Base-by-base conservation (phyloP, 2,113 vertebrate genomes). In the Antennarius striatus region DNA sequence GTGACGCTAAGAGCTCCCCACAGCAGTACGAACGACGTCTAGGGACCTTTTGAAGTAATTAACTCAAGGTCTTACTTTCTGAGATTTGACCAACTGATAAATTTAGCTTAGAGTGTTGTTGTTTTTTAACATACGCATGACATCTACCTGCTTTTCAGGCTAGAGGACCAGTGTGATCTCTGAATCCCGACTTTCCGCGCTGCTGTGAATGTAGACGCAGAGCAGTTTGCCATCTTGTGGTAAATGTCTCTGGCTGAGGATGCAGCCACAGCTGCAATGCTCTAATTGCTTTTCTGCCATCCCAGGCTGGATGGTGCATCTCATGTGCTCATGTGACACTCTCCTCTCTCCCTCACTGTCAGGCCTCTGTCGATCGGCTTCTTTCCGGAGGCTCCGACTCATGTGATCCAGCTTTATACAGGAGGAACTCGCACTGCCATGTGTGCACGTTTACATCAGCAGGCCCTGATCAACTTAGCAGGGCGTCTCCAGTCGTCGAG, bases 231-330 rank as follows among this genome's bases (percentile, higher is more conserved):
- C 1, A 32, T 56, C 82, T 77, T 36, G 79, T 89, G 90, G 77
- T 81, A 86, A 89, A 90, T 89, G 80, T 85, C 88, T 85, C 78
- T 5, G 59, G 40, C 56, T 15, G 66, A 73, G 72, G 55, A 69
- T 22, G 68, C 58, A 71, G 60, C 30, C 28, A 62, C 1, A 57
- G 57, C 78, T 42, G n/a, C 48, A n/a, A 75, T 58, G 59, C 79
- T 91, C 85, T 87, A 91, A 92, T 85, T 90, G 86, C 84, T 82
- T 90, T 77, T 67, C 77, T 72, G 74, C 73, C 39, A 7, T 66
- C 46, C 63, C 29, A 36, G 16, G 16, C 54, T 68, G 57, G 63
- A 82, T 67, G 47, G 43, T 80, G 39, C 15, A 2, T 47, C 69
- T 70, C 83, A 83, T 86, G 82, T 88, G 88, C 67, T 70, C 82